Evolutionary conservation across 2,888 invertebrate genomes (phyloP).

Genomic region (Amiota communis): DNA sequence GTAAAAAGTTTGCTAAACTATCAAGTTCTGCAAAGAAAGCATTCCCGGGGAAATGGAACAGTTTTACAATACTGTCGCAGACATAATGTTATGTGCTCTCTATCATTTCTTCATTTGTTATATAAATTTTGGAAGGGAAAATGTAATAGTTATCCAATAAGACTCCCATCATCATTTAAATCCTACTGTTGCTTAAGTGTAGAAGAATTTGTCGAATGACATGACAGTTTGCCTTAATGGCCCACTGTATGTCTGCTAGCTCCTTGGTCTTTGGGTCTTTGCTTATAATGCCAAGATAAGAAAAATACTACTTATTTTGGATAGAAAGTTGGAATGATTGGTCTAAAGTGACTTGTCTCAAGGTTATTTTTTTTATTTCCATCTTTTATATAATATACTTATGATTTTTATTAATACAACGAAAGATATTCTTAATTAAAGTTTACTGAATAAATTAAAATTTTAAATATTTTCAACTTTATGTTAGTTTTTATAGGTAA

Average conservation of each 20-base stretch:
- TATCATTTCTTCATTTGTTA: too few species aligned
- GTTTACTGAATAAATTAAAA: not conserved
- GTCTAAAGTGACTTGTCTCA: not conserved
- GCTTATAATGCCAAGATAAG: not conserved
- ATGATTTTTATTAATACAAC: too few species aligned
- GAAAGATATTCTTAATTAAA: not conserved
- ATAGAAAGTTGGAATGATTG: not conserved
- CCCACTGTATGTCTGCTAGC: not conserved
- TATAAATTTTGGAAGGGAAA: too few species aligned
- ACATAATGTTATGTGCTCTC: too few species aligned
- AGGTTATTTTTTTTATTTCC: not conserved
- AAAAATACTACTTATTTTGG: too few species aligned
- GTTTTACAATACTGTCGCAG: too few species aligned
- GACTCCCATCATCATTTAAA: too few species aligned
- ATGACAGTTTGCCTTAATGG: not conserved
- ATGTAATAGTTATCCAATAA: too few species aligned
- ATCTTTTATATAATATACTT: not conserved
- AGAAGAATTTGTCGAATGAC: not conserved
- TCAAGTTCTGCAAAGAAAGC: too few species aligned
- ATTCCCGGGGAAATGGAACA: too few species aligned
- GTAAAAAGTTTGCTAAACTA: too few species aligned
- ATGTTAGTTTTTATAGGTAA: not conserved
- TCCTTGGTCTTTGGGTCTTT: not conserved
- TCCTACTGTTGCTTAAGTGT: too few species aligned
- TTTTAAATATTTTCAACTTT: not conserved